Conservation (phyloP, 2,113 vertebrate species). For the Lasiurus cinereus region DNA sequence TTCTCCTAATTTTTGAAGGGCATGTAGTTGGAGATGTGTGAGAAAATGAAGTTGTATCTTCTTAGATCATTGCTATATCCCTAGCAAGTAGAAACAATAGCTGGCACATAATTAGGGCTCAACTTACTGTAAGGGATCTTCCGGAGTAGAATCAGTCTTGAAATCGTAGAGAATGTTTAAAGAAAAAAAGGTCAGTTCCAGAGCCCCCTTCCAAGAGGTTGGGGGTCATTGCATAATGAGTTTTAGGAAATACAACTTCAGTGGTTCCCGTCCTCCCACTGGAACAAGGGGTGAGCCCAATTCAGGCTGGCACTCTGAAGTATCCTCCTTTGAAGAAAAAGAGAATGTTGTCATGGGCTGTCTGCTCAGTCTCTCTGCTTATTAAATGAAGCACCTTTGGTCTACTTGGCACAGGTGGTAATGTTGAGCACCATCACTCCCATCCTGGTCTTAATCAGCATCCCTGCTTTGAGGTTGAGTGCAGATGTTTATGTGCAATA, state of each 20-base stretch:
- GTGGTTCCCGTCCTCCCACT: constrained; percentile 87
- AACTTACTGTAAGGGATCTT: neutral
- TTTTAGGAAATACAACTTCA: constrained; percentile 87
- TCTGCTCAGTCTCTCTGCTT: constrained; percentile 66
- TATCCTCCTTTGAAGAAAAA: constrained; percentile 86
- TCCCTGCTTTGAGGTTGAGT: constrained; percentile 58
- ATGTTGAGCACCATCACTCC: constrained; percentile 61
- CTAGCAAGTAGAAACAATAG: neutral
- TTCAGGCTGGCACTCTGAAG: constrained; percentile 89
- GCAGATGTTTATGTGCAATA: neutral
- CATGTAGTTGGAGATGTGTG: neutral
- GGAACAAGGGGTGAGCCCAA: constrained; percentile 89
- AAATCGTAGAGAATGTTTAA: neutral
- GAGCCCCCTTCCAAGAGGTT: neutral
- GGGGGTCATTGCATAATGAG: constrained; percentile 88
- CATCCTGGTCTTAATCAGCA: constrained; percentile 65
- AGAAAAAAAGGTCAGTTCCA: neutral
- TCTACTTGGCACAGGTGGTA: constrained; percentile 56
- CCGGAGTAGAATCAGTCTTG: neutral
- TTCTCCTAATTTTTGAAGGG: constrained; percentile 17
- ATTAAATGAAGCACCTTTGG: constrained; percentile 77
- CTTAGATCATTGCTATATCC: neutral
- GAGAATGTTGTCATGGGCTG: constrained; percentile 84
- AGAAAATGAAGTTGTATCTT: neutral
- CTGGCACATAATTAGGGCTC: neutral